These are phyloP conservation scores for Cyphomyrus discorhynchus DNA, from an alignment of 2,113 vertebrate genomes.

Conservation along the genomic window DNA sequence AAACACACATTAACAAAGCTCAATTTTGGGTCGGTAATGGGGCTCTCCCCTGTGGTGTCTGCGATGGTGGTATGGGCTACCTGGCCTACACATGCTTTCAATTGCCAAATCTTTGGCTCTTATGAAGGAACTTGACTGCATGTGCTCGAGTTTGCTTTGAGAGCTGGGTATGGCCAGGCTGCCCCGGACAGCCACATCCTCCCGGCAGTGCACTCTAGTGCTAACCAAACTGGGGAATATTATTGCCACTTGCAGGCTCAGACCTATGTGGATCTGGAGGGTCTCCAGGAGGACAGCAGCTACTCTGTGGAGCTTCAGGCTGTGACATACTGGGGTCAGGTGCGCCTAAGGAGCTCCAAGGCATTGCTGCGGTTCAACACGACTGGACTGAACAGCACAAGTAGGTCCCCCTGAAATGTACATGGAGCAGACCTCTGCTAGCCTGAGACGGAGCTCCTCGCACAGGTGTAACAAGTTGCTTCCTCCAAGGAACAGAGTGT, in stretches of 20 bases:
- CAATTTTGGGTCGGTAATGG: constrained; percentile 51
- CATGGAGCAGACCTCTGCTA: background rate
- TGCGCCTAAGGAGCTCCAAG: constrained; percentile 82
- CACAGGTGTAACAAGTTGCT: background rate
- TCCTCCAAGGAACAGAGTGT: background rate
- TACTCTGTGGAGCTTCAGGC: constrained; percentile 85
- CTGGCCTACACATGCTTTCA: constrained; percentile 53
- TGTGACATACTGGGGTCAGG: constrained; percentile 84
- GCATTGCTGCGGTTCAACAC: constrained; percentile 76
- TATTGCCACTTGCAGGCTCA: constrained; percentile 60
- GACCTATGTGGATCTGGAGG: constrained; percentile 72
- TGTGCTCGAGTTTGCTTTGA: constrained; percentile 14
- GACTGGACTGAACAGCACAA: constrained; percentile 46
- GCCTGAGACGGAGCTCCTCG: background rate
- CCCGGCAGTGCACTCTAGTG: background rate
- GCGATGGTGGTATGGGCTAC: constrained; percentile 32
- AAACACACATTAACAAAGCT: constrained; percentile 45
- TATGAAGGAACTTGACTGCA: background rate
- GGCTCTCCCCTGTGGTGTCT: constrained; percentile 36
- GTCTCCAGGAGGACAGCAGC: constrained; percentile 71
- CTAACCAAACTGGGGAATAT: constrained; percentile 30
- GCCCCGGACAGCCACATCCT: constrained; percentile 1
- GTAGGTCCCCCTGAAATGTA: constrained; percentile 52
- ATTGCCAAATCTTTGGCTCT: constrained; percentile 34
- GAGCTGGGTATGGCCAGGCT: background rate